Base-by-base conservation (phyloP, 2,797 vertebrate species). In the Synaphobranchus kaupii region DNA sequence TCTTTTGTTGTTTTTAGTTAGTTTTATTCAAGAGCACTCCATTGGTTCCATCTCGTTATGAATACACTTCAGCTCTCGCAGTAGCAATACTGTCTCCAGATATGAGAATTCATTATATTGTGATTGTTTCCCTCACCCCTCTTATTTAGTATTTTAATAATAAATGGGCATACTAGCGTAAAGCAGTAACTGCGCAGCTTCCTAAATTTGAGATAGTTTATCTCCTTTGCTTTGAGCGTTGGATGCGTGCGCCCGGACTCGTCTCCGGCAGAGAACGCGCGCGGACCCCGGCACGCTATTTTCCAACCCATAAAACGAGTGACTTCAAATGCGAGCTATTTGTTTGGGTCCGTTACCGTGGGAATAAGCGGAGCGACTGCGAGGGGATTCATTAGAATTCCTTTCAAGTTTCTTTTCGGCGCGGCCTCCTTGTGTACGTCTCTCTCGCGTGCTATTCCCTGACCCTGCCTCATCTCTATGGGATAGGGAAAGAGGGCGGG, bases 311-410 rank as follows among this genome's bases (percentile, higher is more conserved):
- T 94, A 95, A 96, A 96, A 94, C 92, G 94, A 96, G 93, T 95
- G 95, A 96, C 96, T 96, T 96, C 95, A 96, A 96, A 96, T 96
- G 94, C 95, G 68, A 95, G 94, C 95, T 96, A 96, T 96, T 96
- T 96, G 96, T 96, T 96, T 96, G 95, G 95, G 95, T 95, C 95
- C 94, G 94, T 96, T 96, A 95, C 95, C 95, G 93, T 94, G 96
- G 96, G 96, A 96, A 96, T 96, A 96, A 93, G 92, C 94, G 92
- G 93, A 76, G 94, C 92, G 92, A 95, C 95, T 95, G 94, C 90
- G 93, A 93, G 60, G 54, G 91, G 93, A 87, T 95, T 96, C 95
- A 96, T 96, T 96, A 96, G 93, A 96, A 96, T 96, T 96, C 95
- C 94, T 96, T 96, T 96, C 95, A 96, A 96, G 96, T 96, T 93